Base-by-base conservation (phyloP, 2,797 vertebrate genomes). In the Babyrousa celebensis region DNA sequence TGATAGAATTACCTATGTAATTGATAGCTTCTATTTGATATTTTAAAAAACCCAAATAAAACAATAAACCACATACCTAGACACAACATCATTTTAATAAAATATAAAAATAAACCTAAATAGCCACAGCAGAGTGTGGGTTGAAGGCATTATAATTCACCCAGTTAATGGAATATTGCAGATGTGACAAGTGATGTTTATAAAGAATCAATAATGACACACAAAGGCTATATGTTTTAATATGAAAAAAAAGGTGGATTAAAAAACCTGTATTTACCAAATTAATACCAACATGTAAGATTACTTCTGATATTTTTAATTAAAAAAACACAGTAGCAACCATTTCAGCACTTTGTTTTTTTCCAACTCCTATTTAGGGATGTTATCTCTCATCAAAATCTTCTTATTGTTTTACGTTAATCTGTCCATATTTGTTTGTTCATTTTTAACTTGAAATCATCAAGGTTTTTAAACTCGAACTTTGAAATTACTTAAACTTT, bases 121-220 rank as follows among this genome's bases (percentile, higher is more conserved):
- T 1, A 90, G 8, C 27, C 11, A 90, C 20, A 87, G 67, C 58
- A 85, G 14, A 21, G 0, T 60, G 3, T 25, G n/a, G 12, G 48
- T 86, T 60, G 2, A 75, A 89, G 23, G 85, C 88, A 88, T 7
- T 56, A 68, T 72, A 29, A 93, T 67, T 20, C 6, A 65, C 6
- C 40, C 25, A 93, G 6, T 85, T 78, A 91, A 70, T 71, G 60
- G 25, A 93, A 62, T 93, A 94, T 74, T 78, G 48, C 9, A 91
- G 78, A 70, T 0, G 16, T 83, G 4, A 80, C 16, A 68, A 92
- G 10, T 70, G 48, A 58, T 91, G 12, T 54, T 89, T 92, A 74
- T 62, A 94, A 94, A 78, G 12, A 79, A 89, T 62, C 32, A 23
- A 82, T 56, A 67, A 82, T 58, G 32, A 67, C 29, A 79, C 15